Conservation (phyloP, 2,888 invertebrate genomes). For the Anthophora plumipes region DNA sequence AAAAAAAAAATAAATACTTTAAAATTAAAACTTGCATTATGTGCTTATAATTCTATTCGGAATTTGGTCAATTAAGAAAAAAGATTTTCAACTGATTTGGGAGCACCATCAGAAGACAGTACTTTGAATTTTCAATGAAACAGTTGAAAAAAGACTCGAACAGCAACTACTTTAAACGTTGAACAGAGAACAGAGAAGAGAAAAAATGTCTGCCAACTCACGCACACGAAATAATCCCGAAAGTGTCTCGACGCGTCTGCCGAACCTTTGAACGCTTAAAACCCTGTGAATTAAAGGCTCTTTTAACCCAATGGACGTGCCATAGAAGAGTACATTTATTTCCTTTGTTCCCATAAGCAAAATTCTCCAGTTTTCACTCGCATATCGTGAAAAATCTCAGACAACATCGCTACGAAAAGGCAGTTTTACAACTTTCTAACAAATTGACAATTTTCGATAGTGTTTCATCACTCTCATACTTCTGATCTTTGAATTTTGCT, state of each 20-base stretch:
- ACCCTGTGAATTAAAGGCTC: not conserved
- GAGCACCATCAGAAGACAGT: no score
- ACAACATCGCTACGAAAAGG: not conserved
- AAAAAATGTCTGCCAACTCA: not conserved
- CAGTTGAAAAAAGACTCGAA: not conserved
- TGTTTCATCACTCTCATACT: no score
- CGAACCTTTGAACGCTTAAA: slow-evolving; percentile 6
- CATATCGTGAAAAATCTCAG: not conserved
- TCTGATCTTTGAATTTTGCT: no score
- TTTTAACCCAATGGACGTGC: not conserved
- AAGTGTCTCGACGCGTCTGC: not conserved
- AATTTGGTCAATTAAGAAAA: no score
- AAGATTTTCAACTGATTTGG: no score
- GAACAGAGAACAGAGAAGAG: not conserved
- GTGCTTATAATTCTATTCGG: no score
- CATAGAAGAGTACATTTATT: not conserved
- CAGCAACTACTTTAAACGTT: not conserved
- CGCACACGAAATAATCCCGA: not conserved
- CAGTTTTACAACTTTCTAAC: no score
- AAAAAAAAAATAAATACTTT: no score
- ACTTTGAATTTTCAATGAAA: not conserved
- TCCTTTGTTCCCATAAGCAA: not conserved
- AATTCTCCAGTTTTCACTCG: not conserved
- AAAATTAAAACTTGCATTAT: no score
- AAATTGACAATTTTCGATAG: no score